These are phyloP conservation scores for Phoxinus phoxinus DNA, from an alignment of 2,113 vertebrate species.

Conservation along the genomic window DNA sequence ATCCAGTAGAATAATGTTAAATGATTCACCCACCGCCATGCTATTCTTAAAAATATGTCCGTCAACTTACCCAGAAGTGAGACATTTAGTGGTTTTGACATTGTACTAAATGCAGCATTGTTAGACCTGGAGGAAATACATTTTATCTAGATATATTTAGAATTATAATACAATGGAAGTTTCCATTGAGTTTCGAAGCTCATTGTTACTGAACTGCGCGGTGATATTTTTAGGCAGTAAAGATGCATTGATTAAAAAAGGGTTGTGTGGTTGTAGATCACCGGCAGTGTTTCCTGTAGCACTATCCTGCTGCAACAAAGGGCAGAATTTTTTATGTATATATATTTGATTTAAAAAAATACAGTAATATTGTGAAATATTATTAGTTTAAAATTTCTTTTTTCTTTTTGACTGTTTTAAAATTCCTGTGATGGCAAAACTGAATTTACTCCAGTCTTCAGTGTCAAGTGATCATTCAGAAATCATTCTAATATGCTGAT, in stretches of 20 bases:
- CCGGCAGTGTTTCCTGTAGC: not conserved
- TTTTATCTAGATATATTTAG: not conserved
- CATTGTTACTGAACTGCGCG: not conserved
- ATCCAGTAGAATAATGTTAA: conserved; percentile 30
- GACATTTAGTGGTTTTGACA: conserved; percentile 12
- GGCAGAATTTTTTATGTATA: not conserved
- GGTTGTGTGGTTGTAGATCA: conserved; percentile 2
- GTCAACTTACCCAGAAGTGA: not conserved
- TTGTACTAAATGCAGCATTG: not conserved
- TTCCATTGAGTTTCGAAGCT: conserved; percentile 29
- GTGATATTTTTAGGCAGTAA: not conserved
- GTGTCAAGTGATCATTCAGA: not conserved
- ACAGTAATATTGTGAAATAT: not conserved
- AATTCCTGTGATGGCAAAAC: not conserved
- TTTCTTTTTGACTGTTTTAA: not conserved
- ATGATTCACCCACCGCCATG: conserved; percentile 2
- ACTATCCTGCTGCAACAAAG: not conserved
- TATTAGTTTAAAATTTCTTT: not conserved
- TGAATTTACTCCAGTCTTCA: not conserved
- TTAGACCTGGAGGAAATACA: not conserved
- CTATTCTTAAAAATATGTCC: conserved; percentile 10
- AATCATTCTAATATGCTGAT: not conserved
- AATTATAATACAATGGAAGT: not conserved
- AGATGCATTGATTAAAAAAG: not conserved
- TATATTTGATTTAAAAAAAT: not conserved